Conservation (phyloP, 1,140 invertebrate species). For the Physella acuta region DNA sequence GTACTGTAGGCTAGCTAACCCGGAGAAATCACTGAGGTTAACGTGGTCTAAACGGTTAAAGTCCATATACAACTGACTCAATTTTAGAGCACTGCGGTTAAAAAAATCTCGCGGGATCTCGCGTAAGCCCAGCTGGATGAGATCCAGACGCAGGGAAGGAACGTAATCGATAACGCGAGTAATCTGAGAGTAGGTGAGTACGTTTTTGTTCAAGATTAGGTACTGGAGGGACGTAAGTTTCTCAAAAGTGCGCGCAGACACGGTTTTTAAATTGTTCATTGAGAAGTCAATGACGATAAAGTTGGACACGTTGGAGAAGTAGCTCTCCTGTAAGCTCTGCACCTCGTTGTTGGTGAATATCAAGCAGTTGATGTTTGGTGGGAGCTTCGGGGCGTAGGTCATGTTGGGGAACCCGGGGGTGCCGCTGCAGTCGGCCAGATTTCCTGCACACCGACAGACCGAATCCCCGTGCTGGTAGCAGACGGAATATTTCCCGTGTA, state of each 20-base stretch:
- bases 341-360: conserved; percentile 10
- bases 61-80: conserved; percentile 4
- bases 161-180: background rate
- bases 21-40: conserved; percentile 7
- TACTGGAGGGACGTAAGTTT: conserved; percentile 11
- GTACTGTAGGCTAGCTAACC: conserved; percentile 1
- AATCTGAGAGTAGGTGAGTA: background rate
- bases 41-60: conserved; percentile 5
- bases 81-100: background rate
- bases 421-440: no score
- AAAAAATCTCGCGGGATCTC: background rate
- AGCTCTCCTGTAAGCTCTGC: conserved; percentile 4
- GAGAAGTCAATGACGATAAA: conserved; percentile 11
- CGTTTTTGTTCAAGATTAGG: conserved; percentile 10
- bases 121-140: background rate
- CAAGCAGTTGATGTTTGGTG: conserved; percentile 2
- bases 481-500: no score
- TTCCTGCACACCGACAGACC: no score
- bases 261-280: background rate
- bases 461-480: no score
- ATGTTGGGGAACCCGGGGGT: conserved; percentile 17
- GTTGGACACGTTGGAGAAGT: conserved; percentile 11
- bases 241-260: conserved; percentile 9
- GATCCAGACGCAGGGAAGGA: background rate
- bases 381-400: conserved; percentile 1